phyloP scores from a whole-genome alignment of 2,888 invertebrate genomes.

The Microctonus aethiopoides region DNA sequence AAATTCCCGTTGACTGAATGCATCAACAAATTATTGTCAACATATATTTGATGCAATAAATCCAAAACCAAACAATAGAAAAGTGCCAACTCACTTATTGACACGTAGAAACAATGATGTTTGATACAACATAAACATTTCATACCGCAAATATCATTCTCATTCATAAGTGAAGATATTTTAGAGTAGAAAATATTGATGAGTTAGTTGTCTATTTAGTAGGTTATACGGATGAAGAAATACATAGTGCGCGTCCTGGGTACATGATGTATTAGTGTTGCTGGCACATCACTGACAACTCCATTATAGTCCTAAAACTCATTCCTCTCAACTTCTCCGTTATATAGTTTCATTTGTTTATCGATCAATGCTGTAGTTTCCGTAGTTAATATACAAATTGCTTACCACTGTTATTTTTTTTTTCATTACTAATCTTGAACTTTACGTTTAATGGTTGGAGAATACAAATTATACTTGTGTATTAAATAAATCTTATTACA shows the following conservation, averaged over 20 bases:
- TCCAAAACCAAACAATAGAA: constrained; percentile 21
- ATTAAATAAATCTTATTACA: too few species aligned
- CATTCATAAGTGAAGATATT: not conserved
- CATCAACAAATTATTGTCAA: too few species aligned
- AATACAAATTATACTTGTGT: too few species aligned
- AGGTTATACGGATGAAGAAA: not conserved
- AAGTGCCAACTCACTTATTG: constrained; percentile 56
- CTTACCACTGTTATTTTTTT: too few species aligned
- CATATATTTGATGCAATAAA: not conserved
- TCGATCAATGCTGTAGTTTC: too few species aligned
- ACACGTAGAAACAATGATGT: constrained; percentile 29
- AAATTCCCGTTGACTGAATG: too few species aligned
- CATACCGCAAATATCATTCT: not conserved
- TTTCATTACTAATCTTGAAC: too few species aligned
- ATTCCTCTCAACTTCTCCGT: not conserved
- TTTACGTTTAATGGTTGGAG: too few species aligned
- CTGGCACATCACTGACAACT: not conserved
- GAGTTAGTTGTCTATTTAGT: not conserved
- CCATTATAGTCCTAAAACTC: not conserved
- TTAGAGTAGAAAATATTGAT: not conserved
- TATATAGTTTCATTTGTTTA: too few species aligned
- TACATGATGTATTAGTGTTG: not conserved
- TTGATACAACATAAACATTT: not conserved
- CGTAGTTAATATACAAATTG: too few species aligned
- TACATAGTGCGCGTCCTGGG: not conserved